A percentile compares a stretch with the other conserved stretches of the same genome.
Conservation (phyloP, 2,113 vertebrate species). For the Ahaetulla prasina region DNA sequence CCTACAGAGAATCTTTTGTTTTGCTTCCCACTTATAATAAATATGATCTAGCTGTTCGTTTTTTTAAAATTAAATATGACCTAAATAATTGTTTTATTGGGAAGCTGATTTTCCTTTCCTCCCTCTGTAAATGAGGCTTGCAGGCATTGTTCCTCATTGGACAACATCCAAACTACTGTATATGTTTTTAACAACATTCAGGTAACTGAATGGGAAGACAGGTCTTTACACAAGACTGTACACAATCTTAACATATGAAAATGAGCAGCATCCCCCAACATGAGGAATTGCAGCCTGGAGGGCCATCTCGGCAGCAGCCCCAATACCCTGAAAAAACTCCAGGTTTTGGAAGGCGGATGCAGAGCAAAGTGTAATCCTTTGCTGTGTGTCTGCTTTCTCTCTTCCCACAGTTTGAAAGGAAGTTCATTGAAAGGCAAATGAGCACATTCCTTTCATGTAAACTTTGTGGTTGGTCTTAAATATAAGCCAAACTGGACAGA, state of each 20-base stretch:
- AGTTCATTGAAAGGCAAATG: neutral
- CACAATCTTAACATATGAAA: neutral
- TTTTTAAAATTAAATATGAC: too few species aligned
- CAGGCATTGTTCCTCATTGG: neutral
- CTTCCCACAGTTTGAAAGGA: neutral
- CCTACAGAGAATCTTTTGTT: neutral
- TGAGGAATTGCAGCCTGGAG: neutral
- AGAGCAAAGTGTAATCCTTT: neutral
- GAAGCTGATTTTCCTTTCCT: neutral
- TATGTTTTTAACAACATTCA: neutral
- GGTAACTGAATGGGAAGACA: neutral
- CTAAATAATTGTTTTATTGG: neutral
- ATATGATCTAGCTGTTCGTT: neutral
- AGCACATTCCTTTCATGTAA: neutral
- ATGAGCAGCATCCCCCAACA: neutral
- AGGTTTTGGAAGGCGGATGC: neutral
- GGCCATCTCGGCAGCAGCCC: neutral
- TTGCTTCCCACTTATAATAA: neutral
- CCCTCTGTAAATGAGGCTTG: neutral
- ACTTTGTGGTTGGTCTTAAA: neutral
- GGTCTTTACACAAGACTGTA: neutral
- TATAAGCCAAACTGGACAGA: neutral
- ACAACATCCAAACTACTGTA: neutral
- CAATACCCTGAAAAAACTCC: neutral
- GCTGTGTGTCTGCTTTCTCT: neutral